Percentiles rank a stretch among this genome's conserved stretches.
Evolutionary conservation across 2,113 vertebrate species (phyloP).

Genomic region (Lepidothrix coronata): DNA sequence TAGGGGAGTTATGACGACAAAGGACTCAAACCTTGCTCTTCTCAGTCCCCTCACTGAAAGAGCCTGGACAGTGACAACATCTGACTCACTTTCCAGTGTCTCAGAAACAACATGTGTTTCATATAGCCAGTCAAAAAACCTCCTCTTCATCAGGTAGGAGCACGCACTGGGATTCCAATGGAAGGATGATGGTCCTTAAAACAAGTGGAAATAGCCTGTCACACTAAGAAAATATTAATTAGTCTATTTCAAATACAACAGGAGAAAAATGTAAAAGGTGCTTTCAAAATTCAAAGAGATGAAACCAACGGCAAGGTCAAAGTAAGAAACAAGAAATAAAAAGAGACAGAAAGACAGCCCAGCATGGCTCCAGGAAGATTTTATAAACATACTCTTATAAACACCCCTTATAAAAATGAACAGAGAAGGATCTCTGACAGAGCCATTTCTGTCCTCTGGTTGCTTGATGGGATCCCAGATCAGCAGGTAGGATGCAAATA

Average conservation of each 20-base stretch:
- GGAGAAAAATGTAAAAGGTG: neutral
- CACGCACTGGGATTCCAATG: accelerated
- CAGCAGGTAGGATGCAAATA: neutral
- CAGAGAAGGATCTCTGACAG: neutral
- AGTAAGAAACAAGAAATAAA: neutral
- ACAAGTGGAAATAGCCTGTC: neutral
- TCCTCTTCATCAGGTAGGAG: neutral
- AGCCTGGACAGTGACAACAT: neutral
- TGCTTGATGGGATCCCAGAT: neutral
- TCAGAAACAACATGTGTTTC: neutral
- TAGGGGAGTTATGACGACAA: neutral
- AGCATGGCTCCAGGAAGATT: neutral
- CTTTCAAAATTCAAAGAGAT: neutral
- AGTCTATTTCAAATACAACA: neutral
- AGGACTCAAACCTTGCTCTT: neutral
- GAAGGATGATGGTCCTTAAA: neutral
- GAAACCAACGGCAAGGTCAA: neutral
- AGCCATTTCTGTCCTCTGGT: neutral
- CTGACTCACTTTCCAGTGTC: neutral
- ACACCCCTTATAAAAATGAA: neutral
- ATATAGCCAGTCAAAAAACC: accelerated
- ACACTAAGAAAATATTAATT: neutral
- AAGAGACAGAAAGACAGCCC: neutral
- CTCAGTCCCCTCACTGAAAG: neutral
- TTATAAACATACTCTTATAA: neutral